Conservation (phyloP, 2,797 vertebrate species). For the Sebastiscus albofasciatus region DNA sequence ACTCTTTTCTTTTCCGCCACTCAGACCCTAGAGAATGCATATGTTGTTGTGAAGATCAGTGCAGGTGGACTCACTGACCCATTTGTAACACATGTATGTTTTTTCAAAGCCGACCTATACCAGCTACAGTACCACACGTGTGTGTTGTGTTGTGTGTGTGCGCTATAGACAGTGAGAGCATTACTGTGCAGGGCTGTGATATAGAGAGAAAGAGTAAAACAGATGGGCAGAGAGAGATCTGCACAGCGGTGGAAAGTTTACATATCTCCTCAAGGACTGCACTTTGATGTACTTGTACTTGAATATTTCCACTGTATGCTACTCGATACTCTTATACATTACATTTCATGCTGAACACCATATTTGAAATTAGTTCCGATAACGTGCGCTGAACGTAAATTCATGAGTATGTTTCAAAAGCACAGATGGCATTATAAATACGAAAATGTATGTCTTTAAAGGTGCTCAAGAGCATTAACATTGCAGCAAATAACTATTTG, state of each 20-base stretch:
- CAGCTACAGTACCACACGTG: not conserved
- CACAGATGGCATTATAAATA: not conserved
- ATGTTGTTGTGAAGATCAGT: constrained; percentile 18
- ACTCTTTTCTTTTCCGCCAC: not conserved
- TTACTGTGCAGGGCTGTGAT: constrained; percentile 4
- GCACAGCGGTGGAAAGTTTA: constrained; percentile 1
- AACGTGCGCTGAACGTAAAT: not conserved
- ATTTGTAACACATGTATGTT: constrained; percentile 39
- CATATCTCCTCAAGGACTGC: not conserved
- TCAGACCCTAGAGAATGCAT: constrained; percentile 3
- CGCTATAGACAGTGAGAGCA: not conserved
- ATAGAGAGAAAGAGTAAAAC: constrained; percentile 7
- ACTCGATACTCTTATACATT: not conserved
- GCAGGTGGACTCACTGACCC: constrained; percentile 60
- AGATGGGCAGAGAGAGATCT: constrained; percentile 11
- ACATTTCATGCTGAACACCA: not conserved
- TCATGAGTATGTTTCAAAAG: not conserved
- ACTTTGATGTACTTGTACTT: not conserved
- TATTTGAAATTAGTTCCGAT: not conserved
- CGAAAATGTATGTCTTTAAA: not conserved
- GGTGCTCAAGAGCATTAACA: not conserved
- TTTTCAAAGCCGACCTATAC: constrained; percentile 28
- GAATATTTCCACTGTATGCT: not conserved
- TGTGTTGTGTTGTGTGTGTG: not conserved
- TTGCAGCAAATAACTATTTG: not conserved